phyloP scores from a whole-genome alignment of 2,113 vertebrate species.

The Manacus vitellinus region DNA sequence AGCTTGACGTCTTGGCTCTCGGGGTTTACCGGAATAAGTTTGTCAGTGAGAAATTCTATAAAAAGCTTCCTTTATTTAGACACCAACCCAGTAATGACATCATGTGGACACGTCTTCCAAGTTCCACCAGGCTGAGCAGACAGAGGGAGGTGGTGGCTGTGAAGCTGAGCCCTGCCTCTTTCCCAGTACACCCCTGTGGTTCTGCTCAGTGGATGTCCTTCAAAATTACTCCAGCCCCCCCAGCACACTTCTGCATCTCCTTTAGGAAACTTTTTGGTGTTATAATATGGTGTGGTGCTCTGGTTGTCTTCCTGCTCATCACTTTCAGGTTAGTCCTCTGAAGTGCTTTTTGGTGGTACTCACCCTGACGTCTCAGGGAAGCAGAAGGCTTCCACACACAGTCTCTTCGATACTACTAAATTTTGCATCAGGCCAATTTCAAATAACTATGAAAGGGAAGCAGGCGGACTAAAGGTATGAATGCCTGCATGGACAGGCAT shows the following conservation, averaged over 20 bases:
- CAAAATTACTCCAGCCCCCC: background rate
- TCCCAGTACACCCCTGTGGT: background rate
- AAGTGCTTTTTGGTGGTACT: background rate
- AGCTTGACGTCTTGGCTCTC: background rate
- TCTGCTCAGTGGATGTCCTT: background rate
- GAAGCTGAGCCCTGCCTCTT: background rate
- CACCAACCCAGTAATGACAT: background rate
- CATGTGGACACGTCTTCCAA: background rate
- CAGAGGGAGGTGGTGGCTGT: background rate
- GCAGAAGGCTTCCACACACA: background rate
- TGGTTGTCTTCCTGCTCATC: background rate
- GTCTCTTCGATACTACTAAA: rapidly evolving
- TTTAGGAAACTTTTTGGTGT: background rate
- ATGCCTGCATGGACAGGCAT: background rate
- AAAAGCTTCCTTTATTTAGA: constrained; percentile 60
- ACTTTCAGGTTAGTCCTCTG: constrained; percentile 6
- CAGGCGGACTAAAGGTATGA: background rate
- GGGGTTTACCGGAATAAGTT: background rate
- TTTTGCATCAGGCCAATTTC: background rate
- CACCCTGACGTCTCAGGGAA: background rate
- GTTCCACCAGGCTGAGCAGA: background rate
- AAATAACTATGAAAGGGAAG: background rate
- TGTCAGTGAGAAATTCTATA: constrained; percentile 46
- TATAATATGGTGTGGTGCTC: background rate
- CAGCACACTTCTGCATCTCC: background rate